Evolutionary conservation across 2,797 vertebrate genomes (phyloP), one percentile per base, ranked within the genome.

Genomic region (Enteromius treurensis): DNA sequence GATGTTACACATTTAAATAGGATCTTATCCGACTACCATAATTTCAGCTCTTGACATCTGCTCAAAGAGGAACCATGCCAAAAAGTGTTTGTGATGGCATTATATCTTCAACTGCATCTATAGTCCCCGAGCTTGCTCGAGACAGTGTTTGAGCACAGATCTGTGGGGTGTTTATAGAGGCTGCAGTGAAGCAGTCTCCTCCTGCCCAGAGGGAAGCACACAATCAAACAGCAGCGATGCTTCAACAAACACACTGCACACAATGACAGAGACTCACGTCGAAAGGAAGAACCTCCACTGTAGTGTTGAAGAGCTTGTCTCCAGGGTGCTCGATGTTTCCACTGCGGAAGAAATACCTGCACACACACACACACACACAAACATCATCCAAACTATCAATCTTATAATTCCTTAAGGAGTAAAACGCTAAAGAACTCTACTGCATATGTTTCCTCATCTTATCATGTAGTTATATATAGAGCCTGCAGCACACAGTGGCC

Each of bases 261-360:
- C 47, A 51, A 26, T 69, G 74, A 85, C 60, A 37, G 19, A 53
- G 19, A 95, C 97, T 97, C 93, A 99, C 98, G 0, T 99, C 98
- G 6, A 98, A 98, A 0, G 97, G 98, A 89, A 98, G 92, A 90
- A 98, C 97, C 91, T 99, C 98, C 90, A 99, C 96, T 0, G 97
- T 97, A 0, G 97, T 99, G 92, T 99, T 99, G 94, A 97, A 98
- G 62, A 99, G 96, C 92, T 99, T 99, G 93, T 99, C 98, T 86
- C 98, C 97, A 1, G 98, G 98, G 90, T 99, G 98, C 83, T 99
- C 98, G 0, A 98, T 97, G 93, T 99, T 99, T 70, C 98, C 98
- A 0, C 98, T 98, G 77, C 97, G 95, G 90, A 98, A 98, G 93
- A 99, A 99, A 92, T 95, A 99, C 94, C 98, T 99, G 92, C 40